Evolutionary conservation across 2,888 invertebrate species (phyloP).

Genomic region (Nymphalis c-album): DNA sequence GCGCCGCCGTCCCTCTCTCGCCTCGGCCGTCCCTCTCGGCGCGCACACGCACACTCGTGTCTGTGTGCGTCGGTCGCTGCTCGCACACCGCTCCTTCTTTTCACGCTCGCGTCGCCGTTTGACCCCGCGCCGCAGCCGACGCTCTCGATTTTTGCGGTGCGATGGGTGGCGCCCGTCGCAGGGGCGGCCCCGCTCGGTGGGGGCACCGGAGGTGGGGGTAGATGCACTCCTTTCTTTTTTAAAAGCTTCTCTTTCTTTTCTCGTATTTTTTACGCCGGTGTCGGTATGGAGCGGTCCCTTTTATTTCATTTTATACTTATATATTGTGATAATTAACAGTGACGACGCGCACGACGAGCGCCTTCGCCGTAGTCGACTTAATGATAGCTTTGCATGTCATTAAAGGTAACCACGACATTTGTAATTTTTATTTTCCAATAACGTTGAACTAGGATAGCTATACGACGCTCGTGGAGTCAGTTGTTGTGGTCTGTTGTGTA

Average conservation of each 20-base stretch:
- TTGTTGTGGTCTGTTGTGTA: slow-evolving; percentile 52
- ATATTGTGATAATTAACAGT: slow-evolving; percentile 80
- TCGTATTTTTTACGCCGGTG: slow-evolving; percentile 79
- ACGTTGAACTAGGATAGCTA: slow-evolving; percentile 47
- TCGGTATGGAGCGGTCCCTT: slow-evolving; percentile 78
- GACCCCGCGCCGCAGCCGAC: slow-evolving; percentile 80
- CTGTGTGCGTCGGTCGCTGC: slow-evolving; percentile 51
- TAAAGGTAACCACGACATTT: slow-evolving; percentile 74
- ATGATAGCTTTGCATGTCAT: slow-evolving; percentile 79
- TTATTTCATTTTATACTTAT: slow-evolving; percentile 71
- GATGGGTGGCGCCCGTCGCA: slow-evolving; percentile 82
- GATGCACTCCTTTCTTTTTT: slow-evolving; percentile 80
- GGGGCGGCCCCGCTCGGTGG: slow-evolving; percentile 73
- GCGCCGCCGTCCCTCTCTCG: slow-evolving; percentile 77
- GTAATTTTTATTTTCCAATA: slow-evolving; percentile 65
- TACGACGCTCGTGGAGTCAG: slow-evolving; percentile 36
- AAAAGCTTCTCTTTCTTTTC: slow-evolving; percentile 81
- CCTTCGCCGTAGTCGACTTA: slow-evolving; percentile 71
- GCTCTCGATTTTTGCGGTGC: slow-evolving; percentile 84
- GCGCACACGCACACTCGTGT: slow-evolving; percentile 66
- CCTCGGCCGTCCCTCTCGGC: slow-evolving; percentile 74
- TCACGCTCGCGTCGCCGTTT: slow-evolving; percentile 81
- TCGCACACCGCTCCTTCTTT: slow-evolving; percentile 78
- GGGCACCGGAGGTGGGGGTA: slow-evolving; percentile 76
- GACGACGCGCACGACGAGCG: slow-evolving; percentile 75